Base-by-base conservation (phyloP, 2,113 vertebrate genomes). In the Pogona vitticeps region DNA sequence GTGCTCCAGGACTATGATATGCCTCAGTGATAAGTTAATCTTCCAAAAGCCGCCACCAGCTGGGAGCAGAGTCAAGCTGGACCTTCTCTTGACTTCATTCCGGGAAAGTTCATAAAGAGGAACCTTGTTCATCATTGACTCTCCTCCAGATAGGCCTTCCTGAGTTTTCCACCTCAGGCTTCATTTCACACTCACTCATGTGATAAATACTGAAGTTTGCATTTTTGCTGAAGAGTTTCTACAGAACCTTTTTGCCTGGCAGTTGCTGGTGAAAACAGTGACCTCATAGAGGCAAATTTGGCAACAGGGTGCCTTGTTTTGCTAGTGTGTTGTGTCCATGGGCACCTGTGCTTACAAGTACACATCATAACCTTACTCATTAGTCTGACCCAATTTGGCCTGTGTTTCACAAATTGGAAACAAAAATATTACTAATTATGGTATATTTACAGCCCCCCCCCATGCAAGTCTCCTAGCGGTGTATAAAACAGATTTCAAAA, bases 251-350 rank as follows among this genome's bases (percentile, higher is more conserved):
- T 46, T 70, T 59, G 61, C 38, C 67, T 0, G 0, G 71, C 46
- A 78, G 80, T 46, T 70, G 88, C 75, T 88, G 83, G 42, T 67
- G 65, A 83, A 86, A n/a, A 86, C 84, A 83, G 82, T 58, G 86
- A 73, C 23, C 1, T 0, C 87, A 86, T 26, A 82, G 72, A 76
- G 67, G 52, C 71, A 70, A 79, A 31, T 56, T 76, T 82, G 86
- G 86, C 76, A 38, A 52, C 7, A 14, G 1, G 3, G 31, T 18
- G 31, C 42, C 63, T 71, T 87, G 80, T 76, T 91, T 91, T 90
- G 76, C 67, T 72, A 76, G 9, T 18, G 7, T 0, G 0, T 75
- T 85, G 10, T 33, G 21, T 67, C 6, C 0, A 1, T 26, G 52
- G 75, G 33, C 81, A 56, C 77, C 70, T 86, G 28, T 1, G 0